These are phyloP conservation scores for Sceloporus undulatus DNA, from an alignment of 2,113 vertebrate genomes.

Conservation along the genomic window DNA sequence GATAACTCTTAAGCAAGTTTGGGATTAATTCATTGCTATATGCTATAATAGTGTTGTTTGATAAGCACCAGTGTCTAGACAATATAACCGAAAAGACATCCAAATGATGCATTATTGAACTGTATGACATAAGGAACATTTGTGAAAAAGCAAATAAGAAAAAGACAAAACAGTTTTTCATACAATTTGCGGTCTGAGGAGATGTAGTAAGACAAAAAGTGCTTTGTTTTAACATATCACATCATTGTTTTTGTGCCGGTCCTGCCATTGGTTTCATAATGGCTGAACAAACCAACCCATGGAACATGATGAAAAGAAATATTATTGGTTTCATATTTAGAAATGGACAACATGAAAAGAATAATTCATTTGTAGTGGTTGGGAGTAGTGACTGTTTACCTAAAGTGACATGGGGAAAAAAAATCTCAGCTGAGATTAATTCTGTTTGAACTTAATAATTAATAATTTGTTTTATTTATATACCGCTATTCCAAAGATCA, in stretches of 20 bases:
- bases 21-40: not conserved
- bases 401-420: too few species aligned
- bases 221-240: not conserved
- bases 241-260: not conserved
- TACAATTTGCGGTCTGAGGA: not conserved
- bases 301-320: not conserved
- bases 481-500: too few species aligned
- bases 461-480: too few species aligned
- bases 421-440: not conserved
- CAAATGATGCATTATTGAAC: not conserved
- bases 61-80: not conserved
- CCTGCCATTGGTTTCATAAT: not conserved
- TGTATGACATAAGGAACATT: not conserved
- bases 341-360: not conserved
- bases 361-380: not conserved
- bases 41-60: not conserved
- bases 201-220: not conserved
- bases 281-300: not conserved
- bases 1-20: too few species aligned
- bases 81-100: not conserved
- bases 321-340: not conserved
- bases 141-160: conserved; percentile 2
- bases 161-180: not conserved
- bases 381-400: not conserved
- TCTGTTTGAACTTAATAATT: not conserved